These are phyloP conservation scores for Andrena cerasifolii DNA, from an alignment of 1,140 invertebrate species.

Conservation along the genomic window DNA sequence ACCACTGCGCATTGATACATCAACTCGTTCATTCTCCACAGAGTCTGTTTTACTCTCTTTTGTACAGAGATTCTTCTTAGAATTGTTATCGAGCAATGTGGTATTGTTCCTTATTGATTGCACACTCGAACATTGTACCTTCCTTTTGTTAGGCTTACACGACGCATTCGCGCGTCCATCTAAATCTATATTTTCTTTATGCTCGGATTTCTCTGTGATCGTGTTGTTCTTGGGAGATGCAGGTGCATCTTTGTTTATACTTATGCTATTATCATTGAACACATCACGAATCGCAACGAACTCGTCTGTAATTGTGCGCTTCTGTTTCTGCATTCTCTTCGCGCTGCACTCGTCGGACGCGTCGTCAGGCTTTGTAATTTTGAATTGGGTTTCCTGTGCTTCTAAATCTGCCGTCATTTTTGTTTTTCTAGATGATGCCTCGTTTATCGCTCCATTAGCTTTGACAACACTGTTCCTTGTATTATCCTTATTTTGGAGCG, in stretches of 20 bases:
- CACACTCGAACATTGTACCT: not conserved
- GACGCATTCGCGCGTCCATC: not conserved
- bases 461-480: not conserved
- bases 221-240: not conserved
- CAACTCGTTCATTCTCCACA: not conserved
- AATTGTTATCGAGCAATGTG: not conserved
- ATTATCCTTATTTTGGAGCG: not conserved
- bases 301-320: not conserved
- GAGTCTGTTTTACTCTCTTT: not conserved
- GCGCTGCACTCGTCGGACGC: too few relatives aligned
- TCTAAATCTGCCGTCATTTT: not conserved
- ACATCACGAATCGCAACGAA: not conserved
- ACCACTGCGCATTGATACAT: not conserved
- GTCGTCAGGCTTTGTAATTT: not conserved
- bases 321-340: not conserved
- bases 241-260: not conserved
- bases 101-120: not conserved
- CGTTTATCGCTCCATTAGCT: not conserved
- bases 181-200: not conserved
- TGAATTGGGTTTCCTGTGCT: not conserved
- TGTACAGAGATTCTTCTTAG: not conserved
- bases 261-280: not conserved
- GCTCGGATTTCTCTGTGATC: not conserved
- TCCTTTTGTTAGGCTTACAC: not conserved
- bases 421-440: not conserved